phyloP scores from a whole-genome alignment of 92 coral and sea anemone species.

The Pocillopora meandrina region DNA sequence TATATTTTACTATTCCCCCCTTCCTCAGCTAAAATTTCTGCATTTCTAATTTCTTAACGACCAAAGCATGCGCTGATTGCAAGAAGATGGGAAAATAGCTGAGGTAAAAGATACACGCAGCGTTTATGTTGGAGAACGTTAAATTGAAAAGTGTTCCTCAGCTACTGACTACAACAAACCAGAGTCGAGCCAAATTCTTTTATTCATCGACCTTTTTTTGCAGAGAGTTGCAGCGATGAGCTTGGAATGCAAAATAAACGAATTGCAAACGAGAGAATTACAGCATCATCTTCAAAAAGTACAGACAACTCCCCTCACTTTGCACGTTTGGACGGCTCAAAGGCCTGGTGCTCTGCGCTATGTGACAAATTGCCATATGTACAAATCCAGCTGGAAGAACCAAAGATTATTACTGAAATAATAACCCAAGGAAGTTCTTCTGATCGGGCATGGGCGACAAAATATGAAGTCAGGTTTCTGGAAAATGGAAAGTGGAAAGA shows the following conservation, averaged over 20 bases:
- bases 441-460: neutral
- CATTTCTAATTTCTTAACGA: too few relatives aligned
- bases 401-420: slow-evolving; percentile 21
- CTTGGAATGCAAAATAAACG: slow-evolving; percentile 34
- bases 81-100: too few relatives aligned
- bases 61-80: too few relatives aligned
- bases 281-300: slow-evolving; percentile 9
- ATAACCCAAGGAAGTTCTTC: slow-evolving; percentile 34
- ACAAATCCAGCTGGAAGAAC: slow-evolving; percentile 21
- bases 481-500: slow-evolving; percentile 28
- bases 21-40: too few relatives aligned
- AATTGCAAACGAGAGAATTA: slow-evolving; percentile 21
- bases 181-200: too few relatives aligned
- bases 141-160: too few relatives aligned
- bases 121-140: too few relatives aligned
- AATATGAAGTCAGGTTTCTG: slow-evolving; percentile 21
- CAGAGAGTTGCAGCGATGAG: neutral
- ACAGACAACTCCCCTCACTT: neutral
- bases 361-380: slow-evolving; percentile 8
- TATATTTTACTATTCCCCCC: too few relatives aligned
- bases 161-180: too few relatives aligned
- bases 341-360: slow-evolving; percentile 27
- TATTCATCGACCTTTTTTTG: neutral
- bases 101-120: too few relatives aligned
- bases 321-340: slow-evolving; percentile 15